Base-by-base conservation (phyloP, 2,888 invertebrate species). In the Gnatocerus cornutus region DNA sequence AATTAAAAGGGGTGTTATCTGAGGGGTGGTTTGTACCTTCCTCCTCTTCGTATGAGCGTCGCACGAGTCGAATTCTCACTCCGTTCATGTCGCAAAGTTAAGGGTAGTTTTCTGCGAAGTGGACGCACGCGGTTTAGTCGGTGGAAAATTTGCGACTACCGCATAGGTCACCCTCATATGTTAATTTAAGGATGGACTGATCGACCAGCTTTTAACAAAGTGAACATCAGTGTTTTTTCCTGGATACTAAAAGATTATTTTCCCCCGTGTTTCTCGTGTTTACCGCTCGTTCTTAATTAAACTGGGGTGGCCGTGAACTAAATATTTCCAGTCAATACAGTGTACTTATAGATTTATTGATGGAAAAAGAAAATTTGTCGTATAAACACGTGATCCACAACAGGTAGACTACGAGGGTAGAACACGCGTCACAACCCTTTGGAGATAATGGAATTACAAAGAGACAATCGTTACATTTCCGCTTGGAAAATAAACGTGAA, bases 291-390 rank as follows among this genome's bases (percentile, higher is more conserved):
- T 27, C 8, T 46, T 53, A 64, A 64, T 65, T 65, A 65, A 56
- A 37, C 45, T 53, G 16, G 45, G 48, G 46, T 59, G 71, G 46
- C 71, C 71, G 62, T 71, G 71, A 71, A 71, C 71, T 71, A 62
- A 66, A 65, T 71, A 63, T 56, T 37, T 5, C 62, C 27, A 68
- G 71, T 71, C 71, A 63, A 71, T 71, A 71, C 52, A 21, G 14
- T 41, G 59, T 68, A 55, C 58, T 63, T 71, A 71, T 71, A 58
- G 71, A 71, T 71, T 71, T 71, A 71, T 69, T 62, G 69, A 69
- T 45, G 65, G 69, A 30, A 66, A 46, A 55, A 46, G 63, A 59
- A 46, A 58, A 65, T 69, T 69, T 41, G 48, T 50, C 46, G 41
- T 33, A 45, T 39, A 39, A 43, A 56, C 69, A 68, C 68, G 71